These are phyloP conservation scores for Halictus rubicundus DNA, from an alignment of 1,140 invertebrate species.

Conservation along the genomic window DNA sequence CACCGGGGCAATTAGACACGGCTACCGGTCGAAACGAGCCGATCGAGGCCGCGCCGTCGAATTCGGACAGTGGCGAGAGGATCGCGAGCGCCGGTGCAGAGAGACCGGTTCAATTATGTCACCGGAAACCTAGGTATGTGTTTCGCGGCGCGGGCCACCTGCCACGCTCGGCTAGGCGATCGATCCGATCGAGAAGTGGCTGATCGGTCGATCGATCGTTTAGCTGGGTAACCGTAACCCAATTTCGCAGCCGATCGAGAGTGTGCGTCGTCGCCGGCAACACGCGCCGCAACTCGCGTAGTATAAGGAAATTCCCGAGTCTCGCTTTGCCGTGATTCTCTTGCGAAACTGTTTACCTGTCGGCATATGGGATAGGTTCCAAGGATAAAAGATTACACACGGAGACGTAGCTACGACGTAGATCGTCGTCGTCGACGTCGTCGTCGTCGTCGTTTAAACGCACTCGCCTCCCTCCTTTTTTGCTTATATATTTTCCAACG, in stretches of 20 bases:
- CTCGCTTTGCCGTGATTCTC: conserved; percentile 61
- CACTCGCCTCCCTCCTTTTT: conserved; percentile 32
- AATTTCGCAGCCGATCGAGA: conserved; percentile 53
- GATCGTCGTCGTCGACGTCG: conserved; percentile 10
- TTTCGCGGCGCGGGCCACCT: neutral
- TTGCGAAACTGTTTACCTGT: conserved; percentile 78
- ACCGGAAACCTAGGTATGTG: conserved; percentile 26
- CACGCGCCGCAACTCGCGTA: conserved; percentile 35
- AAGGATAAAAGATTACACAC: conserved; percentile 74
- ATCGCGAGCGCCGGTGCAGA: too few species aligned
- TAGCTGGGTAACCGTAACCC: conserved; percentile 4
- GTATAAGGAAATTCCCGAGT: conserved; percentile 77
- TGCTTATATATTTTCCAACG: conserved; percentile 37
- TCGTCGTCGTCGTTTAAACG: neutral
- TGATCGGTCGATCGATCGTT: neutral
- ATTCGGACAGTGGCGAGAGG: neutral
- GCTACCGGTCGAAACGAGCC: neutral
- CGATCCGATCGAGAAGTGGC: neutral
- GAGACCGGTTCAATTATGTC: neutral
- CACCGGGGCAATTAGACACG: neutral
- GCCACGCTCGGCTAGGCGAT: neutral
- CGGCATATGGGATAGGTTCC: conserved; percentile 68
- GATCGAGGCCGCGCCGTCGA: neutral
- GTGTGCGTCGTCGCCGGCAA: neutral
- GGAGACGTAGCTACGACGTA: conserved; percentile 6